These are phyloP conservation scores for Leptopilina drosophilae DNA, from an alignment of 2,888 invertebrate species.

Conservation along the genomic window DNA sequence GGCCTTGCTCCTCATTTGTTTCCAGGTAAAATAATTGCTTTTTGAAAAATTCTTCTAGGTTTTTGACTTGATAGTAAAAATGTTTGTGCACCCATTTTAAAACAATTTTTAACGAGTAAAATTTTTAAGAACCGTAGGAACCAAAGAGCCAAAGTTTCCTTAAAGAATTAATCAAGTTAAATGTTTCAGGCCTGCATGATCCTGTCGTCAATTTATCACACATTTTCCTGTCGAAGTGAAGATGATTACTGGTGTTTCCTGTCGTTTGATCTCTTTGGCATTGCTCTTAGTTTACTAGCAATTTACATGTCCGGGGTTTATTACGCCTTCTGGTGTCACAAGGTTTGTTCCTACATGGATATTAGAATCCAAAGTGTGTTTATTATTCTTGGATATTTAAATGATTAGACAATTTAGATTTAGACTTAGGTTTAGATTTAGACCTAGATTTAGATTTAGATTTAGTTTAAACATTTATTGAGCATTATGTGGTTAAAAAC, in stretches of 20 bases:
- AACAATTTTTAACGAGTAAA: too few relatives aligned
- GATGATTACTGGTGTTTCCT: conserved; percentile 91
- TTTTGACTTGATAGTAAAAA: too few relatives aligned
- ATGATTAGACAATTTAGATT: conserved; percentile 3
- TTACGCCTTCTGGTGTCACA: conserved; percentile 97
- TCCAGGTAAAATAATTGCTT: conserved; percentile 81
- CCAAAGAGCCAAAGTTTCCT: too few relatives aligned
- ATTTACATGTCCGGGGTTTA: conserved; percentile 97
- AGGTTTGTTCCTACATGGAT: conserved; percentile 80
- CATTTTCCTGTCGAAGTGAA: conserved; percentile 95
- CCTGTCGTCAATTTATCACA: conserved; percentile 94
- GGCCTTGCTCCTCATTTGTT: conserved; percentile 89
- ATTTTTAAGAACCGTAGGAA: not conserved
- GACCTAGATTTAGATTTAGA: too few relatives aligned
- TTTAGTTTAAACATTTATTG: too few relatives aligned
- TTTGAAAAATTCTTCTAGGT: too few relatives aligned
- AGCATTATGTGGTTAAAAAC: too few relatives aligned
- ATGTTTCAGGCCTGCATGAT: conserved; percentile 91
- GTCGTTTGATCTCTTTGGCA: conserved; percentile 94
- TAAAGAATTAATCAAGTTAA: not conserved
- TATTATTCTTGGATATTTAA: not conserved
- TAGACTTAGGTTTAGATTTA: too few relatives aligned
- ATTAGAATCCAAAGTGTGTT: too few relatives aligned
- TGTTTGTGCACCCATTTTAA: too few relatives aligned
- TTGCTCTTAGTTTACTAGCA: conserved; percentile 93